Conservation (phyloP, 2,797 vertebrate genomes). For the Lagocephalus sceleratus region DNA sequence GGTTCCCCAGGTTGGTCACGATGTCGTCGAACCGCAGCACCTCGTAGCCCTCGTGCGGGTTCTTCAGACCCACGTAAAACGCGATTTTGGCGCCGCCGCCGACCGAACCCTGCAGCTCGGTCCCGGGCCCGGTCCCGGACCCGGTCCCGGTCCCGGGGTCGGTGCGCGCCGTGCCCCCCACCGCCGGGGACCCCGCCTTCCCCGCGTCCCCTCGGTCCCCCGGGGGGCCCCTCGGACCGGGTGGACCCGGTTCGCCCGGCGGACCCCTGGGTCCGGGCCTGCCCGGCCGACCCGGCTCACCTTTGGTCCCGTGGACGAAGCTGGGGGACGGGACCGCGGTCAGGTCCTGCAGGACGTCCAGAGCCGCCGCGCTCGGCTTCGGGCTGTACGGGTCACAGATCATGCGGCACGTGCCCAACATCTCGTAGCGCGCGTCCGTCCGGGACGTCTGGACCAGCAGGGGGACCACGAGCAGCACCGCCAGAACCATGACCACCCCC, state of each 20-base stretch:
- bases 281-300: slow-evolving; percentile 84
- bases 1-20: slow-evolving; percentile 91
- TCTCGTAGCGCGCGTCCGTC: slow-evolving; percentile 87
- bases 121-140: slow-evolving; percentile 71
- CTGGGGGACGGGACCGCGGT: slow-evolving; percentile 68
- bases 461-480: slow-evolving; percentile 81
- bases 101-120: slow-evolving; percentile 63
- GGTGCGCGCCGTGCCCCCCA: slow-evolving; percentile 64
- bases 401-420: slow-evolving; percentile 97
- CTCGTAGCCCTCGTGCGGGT: slow-evolving; percentile 94
- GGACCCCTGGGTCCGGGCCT: slow-evolving; percentile 86
- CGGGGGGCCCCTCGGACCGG: slow-evolving; percentile 85
- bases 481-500: slow-evolving; percentile 79
- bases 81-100: slow-evolving; percentile 69
- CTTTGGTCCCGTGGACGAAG: slow-evolving; percentile 85
- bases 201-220: slow-evolving; percentile 78
- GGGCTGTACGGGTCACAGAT: slow-evolving; percentile 89
- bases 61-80: slow-evolving; percentile 94
- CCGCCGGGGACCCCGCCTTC: slow-evolving; percentile 62
- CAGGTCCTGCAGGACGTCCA: slow-evolving; percentile 87
- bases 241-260: slow-evolving; percentile 85
- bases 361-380: slow-evolving; percentile 73
- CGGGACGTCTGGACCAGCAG: slow-evolving; percentile 80
- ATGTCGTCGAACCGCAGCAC: slow-evolving; percentile 95
- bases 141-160: slow-evolving; percentile 74